Evolutionary conservation across 2,797 vertebrate genomes (phyloP), one percentile per base, ranked within the genome.

Genomic region (Semaprochilodus insignis): DNA sequence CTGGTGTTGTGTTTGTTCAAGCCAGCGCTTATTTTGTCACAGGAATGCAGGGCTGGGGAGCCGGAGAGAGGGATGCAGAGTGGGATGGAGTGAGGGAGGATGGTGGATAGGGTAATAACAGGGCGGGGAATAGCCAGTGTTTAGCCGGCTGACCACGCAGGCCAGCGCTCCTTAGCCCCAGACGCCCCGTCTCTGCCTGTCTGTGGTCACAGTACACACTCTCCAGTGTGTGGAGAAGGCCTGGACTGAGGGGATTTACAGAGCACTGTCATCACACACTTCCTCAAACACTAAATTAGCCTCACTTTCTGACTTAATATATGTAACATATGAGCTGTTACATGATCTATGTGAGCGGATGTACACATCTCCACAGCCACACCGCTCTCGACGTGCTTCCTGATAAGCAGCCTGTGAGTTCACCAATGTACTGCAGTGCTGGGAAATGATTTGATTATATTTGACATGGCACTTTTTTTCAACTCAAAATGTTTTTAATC

Each of bases 71-170:
- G 94, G 90, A 91, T 87, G 83, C 91, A 66, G 89, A 89, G 91
- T 93, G 93, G 95, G 94, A 36, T 31, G 60, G 25, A 63, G 60
- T 92, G 93, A 31, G 23, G 60, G 60, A 63, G 60, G 60, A 95
- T 96, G 93, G 95, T 95, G 94, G 91, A 94, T 94, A 93, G 90
- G 94, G 93, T 96, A 96, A 97, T 97, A 95, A 96, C 95, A 97
- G 96, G 93, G 92, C 92, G 94, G 89, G 89, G 93, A 91, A 92
- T 91, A 95, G 95, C 92, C 90, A 83, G 90, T 95, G 95, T 94
- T 97, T 97, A 93, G 90, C 87, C 89, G 89, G 88, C 84, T 74
- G 81, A 85, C 85, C 85, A 44, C 81, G 52, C 80, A 15, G 82
- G 69, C 65, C 83, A 77, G 81, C n/a, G 34, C 77, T 83, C 27